A percentile compares a stretch with the other conserved stretches of the same genome.
phyloP scores from a whole-genome alignment of 2,797 vertebrate genomes.

The Argya squamiceps region DNA sequence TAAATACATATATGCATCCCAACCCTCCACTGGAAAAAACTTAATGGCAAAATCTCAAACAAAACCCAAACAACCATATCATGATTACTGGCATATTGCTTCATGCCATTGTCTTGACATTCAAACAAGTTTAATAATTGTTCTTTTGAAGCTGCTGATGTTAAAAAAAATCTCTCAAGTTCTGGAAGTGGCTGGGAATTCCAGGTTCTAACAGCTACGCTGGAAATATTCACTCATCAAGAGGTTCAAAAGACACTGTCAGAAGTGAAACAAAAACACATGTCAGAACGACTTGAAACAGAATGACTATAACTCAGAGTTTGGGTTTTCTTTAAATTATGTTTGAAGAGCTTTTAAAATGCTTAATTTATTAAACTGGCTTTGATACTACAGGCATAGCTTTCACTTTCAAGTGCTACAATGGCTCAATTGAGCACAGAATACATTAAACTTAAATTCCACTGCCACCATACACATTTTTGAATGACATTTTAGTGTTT shows the following conservation, averaged over 20 bases:
- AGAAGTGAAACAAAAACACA: conserved; percentile 39
- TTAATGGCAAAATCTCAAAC: background rate
- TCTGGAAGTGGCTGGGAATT: conserved; percentile 51
- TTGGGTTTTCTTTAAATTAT: conserved; percentile 29
- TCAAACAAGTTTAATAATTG: background rate
- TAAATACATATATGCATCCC: accelerated
- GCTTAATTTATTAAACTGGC: conserved; percentile 47
- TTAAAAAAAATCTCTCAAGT: background rate
- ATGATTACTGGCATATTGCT: background rate
- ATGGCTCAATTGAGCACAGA: background rate
- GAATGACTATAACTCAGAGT: background rate
- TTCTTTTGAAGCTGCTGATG: conserved; percentile 42
- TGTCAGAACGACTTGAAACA: conserved; percentile 48
- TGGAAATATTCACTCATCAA: conserved; percentile 49
- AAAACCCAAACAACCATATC: background rate
- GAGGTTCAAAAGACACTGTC: conserved; percentile 50
- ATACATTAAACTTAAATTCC: conserved; percentile 25
- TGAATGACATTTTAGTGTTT: background rate
- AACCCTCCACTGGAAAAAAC: background rate
- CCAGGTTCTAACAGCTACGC: background rate
- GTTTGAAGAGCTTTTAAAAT: conserved; percentile 51
- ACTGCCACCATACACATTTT: background rate
- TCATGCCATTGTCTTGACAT: conserved; percentile 34
- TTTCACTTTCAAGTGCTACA: conserved; percentile 47
- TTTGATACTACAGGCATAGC: conserved; percentile 41